These are phyloP conservation scores for Turritopsis rubra DNA, from an alignment of 30 jellyfish, hydroid and myxozoan genomes.

Conservation along the genomic window DNA sequence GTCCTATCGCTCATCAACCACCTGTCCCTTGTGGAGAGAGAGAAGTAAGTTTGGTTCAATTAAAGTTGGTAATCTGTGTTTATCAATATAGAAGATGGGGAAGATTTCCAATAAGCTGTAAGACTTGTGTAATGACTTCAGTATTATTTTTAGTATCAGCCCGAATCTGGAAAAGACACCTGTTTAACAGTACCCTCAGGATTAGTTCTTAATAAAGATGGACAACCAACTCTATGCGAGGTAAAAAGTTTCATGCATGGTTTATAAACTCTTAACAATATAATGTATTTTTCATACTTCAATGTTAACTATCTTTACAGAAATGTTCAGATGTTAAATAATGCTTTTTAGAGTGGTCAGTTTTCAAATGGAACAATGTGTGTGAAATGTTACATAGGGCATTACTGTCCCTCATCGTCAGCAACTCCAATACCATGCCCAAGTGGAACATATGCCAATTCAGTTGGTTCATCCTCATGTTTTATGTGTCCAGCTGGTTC, in stretches of 20 bases:
- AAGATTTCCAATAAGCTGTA: neutral
- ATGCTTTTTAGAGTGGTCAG: conserved; percentile 49
- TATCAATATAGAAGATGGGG: neutral
- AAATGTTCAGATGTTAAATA: neutral
- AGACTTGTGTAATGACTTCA: neutral
- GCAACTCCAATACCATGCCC: conserved; percentile 75
- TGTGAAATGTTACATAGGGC: conserved; percentile 58
- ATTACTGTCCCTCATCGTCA: conserved; percentile 68
- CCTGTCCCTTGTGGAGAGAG: conserved; percentile 49
- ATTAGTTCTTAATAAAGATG: neutral
- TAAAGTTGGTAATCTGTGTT: neutral
- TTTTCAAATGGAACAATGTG: conserved; percentile 75
- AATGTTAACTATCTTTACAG: neutral
- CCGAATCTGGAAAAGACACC: conserved; percentile 12
- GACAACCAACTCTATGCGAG: conserved; percentile 7
- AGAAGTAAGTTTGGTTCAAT: conserved; percentile 39
- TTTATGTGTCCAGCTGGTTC: conserved; percentile 69
- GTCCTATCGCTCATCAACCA: conserved; percentile 73
- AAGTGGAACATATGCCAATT: conserved; percentile 61
- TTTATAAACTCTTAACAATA: too few relatives aligned
- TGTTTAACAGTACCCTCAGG: conserved; percentile 35
- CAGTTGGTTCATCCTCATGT: conserved; percentile 53
- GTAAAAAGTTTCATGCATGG: conserved; percentile 15
- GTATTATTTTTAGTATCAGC: conserved; percentile 29
- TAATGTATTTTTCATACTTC: too few relatives aligned